A percentile compares a stretch with the other conserved stretches of the same genome.
phyloP scores from a whole-genome alignment of 2,797 vertebrate genomes.

The Octomys mimax region DNA sequence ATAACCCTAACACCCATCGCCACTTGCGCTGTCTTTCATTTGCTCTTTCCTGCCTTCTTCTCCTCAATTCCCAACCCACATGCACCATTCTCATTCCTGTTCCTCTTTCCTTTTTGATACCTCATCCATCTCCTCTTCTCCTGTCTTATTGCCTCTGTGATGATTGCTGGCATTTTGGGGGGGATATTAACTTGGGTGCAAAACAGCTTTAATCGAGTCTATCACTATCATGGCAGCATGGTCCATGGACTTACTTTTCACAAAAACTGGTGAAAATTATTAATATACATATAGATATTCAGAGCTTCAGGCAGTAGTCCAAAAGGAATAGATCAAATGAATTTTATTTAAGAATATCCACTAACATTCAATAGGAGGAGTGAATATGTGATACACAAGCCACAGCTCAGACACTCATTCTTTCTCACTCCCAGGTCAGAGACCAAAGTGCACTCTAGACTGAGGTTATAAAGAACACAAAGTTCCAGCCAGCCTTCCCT shows the following conservation, averaged over 20 bases:
- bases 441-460: background rate
- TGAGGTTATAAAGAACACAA: background rate
- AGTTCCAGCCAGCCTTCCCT: accelerated
- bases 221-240: background rate
- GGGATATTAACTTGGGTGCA: background rate
- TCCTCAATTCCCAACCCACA: background rate
- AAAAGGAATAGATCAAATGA: background rate
- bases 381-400: background rate
- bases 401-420: background rate
- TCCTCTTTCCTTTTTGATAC: background rate
- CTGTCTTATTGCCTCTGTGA: background rate
- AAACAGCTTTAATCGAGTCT: background rate
- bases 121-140: background rate
- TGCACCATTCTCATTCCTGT: background rate
- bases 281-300: background rate
- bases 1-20: background rate
- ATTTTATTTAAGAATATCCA: background rate
- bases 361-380: background rate
- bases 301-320: background rate
- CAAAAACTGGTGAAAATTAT: background rate
- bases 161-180: background rate
- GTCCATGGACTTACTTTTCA: background rate
- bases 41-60: background rate
- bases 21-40: background rate
- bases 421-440: background rate